These are phyloP conservation scores for Sternotherus odoratus DNA, from an alignment of 2,797 vertebrate genomes.

Conservation along the genomic window DNA sequence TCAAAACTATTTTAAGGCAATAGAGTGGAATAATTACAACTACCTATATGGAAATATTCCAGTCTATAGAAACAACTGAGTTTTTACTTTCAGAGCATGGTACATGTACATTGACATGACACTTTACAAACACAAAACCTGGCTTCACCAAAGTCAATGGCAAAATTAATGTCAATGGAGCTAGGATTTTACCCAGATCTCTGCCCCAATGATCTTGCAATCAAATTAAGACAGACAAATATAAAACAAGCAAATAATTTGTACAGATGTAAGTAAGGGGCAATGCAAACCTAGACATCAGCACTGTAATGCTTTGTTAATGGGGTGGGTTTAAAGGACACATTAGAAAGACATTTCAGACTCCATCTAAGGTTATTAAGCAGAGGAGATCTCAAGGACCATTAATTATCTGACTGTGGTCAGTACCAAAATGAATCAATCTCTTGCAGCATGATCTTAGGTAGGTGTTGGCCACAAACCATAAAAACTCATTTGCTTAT, in stretches of 20 bases:
- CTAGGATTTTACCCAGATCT: not conserved
- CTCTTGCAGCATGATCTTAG: not conserved
- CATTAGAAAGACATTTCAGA: not conserved
- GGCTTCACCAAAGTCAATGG: not conserved
- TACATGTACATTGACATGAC: not conserved
- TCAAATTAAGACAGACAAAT: not conserved
- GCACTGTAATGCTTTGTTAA: rapidly evolving
- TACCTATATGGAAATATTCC: not conserved
- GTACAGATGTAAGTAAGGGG: rapidly evolving
- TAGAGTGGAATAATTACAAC: not conserved
- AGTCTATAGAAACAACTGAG: not conserved
- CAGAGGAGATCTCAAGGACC: not conserved
- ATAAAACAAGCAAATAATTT: not conserved
- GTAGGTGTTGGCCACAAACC: not conserved
- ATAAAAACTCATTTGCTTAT: not conserved
- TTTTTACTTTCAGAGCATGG: not conserved
- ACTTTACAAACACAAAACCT: not conserved
- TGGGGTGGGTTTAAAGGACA: not conserved
- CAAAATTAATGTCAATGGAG: not conserved
- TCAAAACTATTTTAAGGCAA: not conserved
- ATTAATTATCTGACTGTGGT: not conserved
- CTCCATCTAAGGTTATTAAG: not conserved
- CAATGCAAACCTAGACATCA: rapidly evolving
- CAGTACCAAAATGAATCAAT: not conserved
- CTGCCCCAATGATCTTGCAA: rapidly evolving